These are phyloP conservation scores for Drosophila putrida DNA, from an alignment of 2,888 invertebrate species.

Conservation along the genomic window DNA sequence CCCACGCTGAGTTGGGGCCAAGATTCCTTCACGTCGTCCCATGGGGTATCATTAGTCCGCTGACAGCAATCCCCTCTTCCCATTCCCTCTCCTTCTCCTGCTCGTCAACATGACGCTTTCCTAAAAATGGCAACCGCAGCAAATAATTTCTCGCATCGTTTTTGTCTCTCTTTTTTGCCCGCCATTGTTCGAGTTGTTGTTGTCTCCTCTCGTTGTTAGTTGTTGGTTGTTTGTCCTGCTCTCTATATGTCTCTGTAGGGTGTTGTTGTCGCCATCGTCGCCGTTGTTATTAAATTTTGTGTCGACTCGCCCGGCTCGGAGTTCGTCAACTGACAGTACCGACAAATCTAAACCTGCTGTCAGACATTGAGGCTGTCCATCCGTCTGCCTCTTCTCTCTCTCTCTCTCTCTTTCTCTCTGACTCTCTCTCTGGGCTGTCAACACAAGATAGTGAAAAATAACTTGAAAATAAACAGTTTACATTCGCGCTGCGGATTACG, in stretches of 20 bases:
- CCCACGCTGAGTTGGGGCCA: slow-evolving; percentile 42
- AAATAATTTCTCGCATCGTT: slow-evolving; percentile 68
- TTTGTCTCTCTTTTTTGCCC: slow-evolving; percentile 33
- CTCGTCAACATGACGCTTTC: slow-evolving; percentile 51
- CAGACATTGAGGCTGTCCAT: slow-evolving; percentile 24
- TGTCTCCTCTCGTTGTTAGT: slow-evolving; percentile 22
- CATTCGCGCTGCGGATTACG: slow-evolving; percentile 47
- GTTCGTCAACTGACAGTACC: slow-evolving; percentile 24
- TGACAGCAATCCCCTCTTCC: slow-evolving; percentile 37
- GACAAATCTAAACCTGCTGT: slow-evolving; percentile 58
- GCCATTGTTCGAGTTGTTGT: slow-evolving; percentile 46
- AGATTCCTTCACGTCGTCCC: slow-evolving; percentile 64
- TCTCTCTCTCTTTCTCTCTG: not conserved
- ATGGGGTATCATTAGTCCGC: slow-evolving; percentile 69
- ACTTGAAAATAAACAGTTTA: slow-evolving; percentile 67
- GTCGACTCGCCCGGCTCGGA: slow-evolving; percentile 49
- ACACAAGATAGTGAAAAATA: slow-evolving; percentile 67
- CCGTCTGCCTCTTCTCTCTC: not conserved
- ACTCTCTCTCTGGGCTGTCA: slow-evolving; percentile 47
- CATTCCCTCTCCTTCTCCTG: not conserved
- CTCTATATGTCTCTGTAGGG: slow-evolving; percentile 36
- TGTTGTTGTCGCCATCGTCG: slow-evolving; percentile 35
- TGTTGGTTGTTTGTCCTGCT: slow-evolving; percentile 6
- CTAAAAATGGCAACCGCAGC: slow-evolving; percentile 68
- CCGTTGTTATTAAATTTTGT: slow-evolving; percentile 61